phyloP scores from a whole-genome alignment of 1,140 invertebrate genomes.

The Popillia japonica region DNA sequence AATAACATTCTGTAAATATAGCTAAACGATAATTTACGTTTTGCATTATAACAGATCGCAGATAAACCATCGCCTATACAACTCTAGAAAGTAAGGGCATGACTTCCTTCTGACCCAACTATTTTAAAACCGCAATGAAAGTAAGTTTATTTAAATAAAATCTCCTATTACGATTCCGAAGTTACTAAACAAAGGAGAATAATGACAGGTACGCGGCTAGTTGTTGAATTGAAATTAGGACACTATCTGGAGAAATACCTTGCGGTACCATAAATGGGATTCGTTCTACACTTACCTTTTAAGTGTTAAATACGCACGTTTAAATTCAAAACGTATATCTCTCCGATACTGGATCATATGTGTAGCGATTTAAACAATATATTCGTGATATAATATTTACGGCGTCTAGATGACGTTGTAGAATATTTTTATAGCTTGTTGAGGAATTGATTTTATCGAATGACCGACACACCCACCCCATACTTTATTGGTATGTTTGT shows the following conservation, averaged over 20 bases:
- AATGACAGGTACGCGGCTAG: not conserved
- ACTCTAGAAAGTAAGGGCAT: no score
- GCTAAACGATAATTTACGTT: no score
- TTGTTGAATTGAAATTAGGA: constrained; percentile 17
- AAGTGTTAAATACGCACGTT: constrained; percentile 23
- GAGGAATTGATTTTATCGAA: not conserved
- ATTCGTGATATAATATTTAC: not conserved
- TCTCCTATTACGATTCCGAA: not conserved
- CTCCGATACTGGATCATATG: not conserved
- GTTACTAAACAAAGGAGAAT: not conserved
- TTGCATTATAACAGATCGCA: no score
- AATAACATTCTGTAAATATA: no score
- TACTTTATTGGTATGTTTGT: no score
- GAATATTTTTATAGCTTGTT: not conserved
- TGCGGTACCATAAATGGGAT: constrained; percentile 32
- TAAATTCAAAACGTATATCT: not conserved
- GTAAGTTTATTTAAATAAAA: not conserved
- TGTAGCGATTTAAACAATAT: not conserved
- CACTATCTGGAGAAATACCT: constrained; percentile 31
- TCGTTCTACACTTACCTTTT: constrained; percentile 10
- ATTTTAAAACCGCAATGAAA: no score
- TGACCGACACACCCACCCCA: not conserved
- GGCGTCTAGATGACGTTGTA: no score
- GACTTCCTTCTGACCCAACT: no score
- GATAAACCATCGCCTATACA: no score